These are phyloP conservation scores for Myripristis murdjan DNA, from an alignment of 2,797 vertebrate genomes.

Conservation along the genomic window DNA sequence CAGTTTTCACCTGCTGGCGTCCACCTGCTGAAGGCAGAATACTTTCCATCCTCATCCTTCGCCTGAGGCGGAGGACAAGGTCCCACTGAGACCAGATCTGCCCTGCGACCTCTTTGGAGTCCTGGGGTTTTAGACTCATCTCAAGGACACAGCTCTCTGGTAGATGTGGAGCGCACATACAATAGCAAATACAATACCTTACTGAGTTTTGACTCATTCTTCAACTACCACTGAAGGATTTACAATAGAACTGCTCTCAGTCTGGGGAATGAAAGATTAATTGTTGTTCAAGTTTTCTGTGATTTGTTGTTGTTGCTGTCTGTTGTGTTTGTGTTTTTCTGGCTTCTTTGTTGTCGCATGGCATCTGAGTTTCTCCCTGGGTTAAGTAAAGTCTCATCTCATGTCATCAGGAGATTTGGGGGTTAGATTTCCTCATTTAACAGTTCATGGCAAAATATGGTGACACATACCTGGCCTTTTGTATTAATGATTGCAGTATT, in stretches of 20 bases:
- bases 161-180: slow-evolving; percentile 47
- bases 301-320: slow-evolving; percentile 52
- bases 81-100: slow-evolving; percentile 66
- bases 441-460: slow-evolving; percentile 25
- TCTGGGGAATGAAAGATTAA: slow-evolving; percentile 67
- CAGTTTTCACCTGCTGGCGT: slow-evolving; percentile 64
- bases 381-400: slow-evolving; percentile 24
- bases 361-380: background rate
- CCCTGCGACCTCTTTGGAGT: slow-evolving; percentile 63
- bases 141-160: slow-evolving; percentile 59
- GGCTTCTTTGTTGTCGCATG: background rate
- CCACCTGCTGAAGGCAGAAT: slow-evolving; percentile 74
- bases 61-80: slow-evolving; percentile 44
- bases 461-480: slow-evolving; percentile 27
- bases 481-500: slow-evolving; percentile 28
- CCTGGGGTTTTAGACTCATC: slow-evolving; percentile 42
- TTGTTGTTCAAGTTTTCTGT: slow-evolving; percentile 60
- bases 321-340: slow-evolving; percentile 61
- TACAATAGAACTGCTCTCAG: slow-evolving; percentile 43
- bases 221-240: slow-evolving; percentile 40
- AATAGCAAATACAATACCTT: slow-evolving; percentile 36
- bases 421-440: slow-evolving; percentile 23
- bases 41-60: slow-evolving; percentile 58
- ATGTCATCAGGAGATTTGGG: slow-evolving; percentile 30
- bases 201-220: slow-evolving; percentile 40